phyloP scores from a whole-genome alignment of 1,140 invertebrate genomes.

The Ditylenchus dipsaci region DNA sequence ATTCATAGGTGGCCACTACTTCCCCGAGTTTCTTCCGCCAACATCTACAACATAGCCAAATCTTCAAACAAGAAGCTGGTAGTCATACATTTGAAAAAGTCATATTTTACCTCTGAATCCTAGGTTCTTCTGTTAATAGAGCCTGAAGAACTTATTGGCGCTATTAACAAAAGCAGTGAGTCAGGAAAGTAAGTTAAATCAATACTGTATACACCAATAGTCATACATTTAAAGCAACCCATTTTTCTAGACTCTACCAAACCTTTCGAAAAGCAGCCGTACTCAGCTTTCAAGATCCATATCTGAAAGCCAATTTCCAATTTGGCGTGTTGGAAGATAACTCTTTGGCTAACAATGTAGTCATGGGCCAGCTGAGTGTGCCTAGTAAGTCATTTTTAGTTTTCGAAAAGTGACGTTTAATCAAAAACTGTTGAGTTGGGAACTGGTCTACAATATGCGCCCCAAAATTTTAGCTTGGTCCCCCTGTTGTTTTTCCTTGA shows the following conservation, averaged over 20 bases:
- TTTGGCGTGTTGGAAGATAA: slow-evolving; percentile 82
- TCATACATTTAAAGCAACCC: too few species aligned
- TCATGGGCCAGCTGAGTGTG: slow-evolving; percentile 72
- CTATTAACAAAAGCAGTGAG: slow-evolving; percentile 36
- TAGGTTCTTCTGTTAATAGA: slow-evolving; percentile 70
- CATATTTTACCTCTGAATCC: too few species aligned
- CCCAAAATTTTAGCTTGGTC: too few species aligned
- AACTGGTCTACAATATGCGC: too few species aligned
- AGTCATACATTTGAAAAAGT: not conserved
- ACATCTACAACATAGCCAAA: slow-evolving; percentile 71
- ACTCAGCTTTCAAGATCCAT: slow-evolving; percentile 16
- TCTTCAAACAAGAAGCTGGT: slow-evolving; percentile 59
- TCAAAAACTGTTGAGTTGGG: not conserved
- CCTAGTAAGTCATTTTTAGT: slow-evolving; percentile 64
- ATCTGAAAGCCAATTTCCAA: slow-evolving; percentile 68
- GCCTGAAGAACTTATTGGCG: slow-evolving; percentile 65
- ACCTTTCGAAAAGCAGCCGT: slow-evolving; percentile 35
- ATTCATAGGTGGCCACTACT: slow-evolving; percentile 71
- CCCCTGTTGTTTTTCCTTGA: too few species aligned
- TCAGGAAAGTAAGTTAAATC: slow-evolving; percentile 40
- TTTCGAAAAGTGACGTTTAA: not conserved
- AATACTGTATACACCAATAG: too few species aligned
- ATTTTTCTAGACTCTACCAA: slow-evolving; percentile 43
- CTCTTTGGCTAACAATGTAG: slow-evolving; percentile 81
- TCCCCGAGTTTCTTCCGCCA: slow-evolving; percentile 76